These are phyloP conservation scores for Boleophthalmus pectinirostris DNA, from an alignment of 2,113 vertebrate genomes.

Conservation along the genomic window DNA sequence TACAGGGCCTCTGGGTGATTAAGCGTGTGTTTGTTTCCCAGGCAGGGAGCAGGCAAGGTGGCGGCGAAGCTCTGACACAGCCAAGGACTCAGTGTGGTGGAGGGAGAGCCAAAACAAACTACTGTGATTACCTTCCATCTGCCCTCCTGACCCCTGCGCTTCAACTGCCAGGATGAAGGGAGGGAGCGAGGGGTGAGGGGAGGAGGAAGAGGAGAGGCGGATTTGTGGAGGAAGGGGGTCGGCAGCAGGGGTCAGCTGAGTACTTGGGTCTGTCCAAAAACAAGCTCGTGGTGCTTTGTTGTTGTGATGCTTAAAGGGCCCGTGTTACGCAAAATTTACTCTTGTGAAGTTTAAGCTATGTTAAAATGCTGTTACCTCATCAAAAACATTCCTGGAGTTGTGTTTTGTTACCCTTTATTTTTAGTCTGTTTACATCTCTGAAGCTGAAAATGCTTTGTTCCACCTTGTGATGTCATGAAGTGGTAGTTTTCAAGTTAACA, in stretches of 20 bases:
- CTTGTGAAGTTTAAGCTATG: too few species aligned
- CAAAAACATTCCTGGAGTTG: too few species aligned
- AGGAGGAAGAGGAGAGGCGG: conserved; percentile 21
- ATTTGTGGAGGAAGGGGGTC: conserved; percentile 11
- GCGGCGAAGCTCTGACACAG: conserved; percentile 67
- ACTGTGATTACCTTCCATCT: conserved; percentile 73
- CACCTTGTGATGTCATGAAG: too few species aligned
- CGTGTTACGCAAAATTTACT: too few species aligned
- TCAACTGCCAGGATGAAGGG: conserved; percentile 62
- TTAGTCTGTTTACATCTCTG: too few species aligned
- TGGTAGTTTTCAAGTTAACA: too few species aligned
- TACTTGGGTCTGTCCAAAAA: conserved; percentile 29
- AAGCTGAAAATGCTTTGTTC: too few species aligned
- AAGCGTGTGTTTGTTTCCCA: conserved; percentile 76
- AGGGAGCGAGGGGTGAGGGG: conserved; percentile 38
- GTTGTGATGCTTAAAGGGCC: too few species aligned
- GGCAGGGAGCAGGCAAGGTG: conserved; percentile 71
- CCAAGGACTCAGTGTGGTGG: conserved; percentile 60
- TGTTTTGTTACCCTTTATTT: too few species aligned
- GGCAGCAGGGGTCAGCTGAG: conserved; percentile 47
- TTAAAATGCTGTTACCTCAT: too few species aligned
- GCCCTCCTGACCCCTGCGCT: conserved; percentile 73
- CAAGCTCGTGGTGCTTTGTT: neutral
- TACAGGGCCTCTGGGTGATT: conserved; percentile 63
- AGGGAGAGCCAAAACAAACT: conserved; percentile 74